A percentile compares a stretch with the other conserved stretches of the same genome.
Conservation (phyloP, 2,888 invertebrate genomes). For the Gibbula magus region DNA sequence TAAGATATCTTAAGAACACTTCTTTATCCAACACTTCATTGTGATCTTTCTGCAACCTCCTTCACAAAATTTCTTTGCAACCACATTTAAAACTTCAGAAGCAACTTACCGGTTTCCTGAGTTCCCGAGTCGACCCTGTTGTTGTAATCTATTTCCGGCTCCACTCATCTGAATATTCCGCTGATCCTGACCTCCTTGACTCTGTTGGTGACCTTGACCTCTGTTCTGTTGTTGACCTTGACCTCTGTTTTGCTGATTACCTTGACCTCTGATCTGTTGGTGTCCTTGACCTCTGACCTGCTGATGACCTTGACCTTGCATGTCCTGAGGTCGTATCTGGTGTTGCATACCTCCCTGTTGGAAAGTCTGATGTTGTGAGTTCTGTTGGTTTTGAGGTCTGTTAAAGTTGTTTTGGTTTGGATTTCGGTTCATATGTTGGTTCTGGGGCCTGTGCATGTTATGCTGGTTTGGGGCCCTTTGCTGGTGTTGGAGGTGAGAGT, state of each 20-base stretch:
- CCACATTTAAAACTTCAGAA: too few species aligned
- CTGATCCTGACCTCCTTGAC: not conserved
- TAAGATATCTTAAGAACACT: too few species aligned
- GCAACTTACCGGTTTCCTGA: not conserved
- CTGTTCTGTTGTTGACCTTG: not conserved
- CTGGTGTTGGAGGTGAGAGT: not conserved
- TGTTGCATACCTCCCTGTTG: not conserved
- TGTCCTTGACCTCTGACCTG: not conserved
- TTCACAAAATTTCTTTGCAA: too few species aligned
- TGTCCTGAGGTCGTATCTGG: not conserved
- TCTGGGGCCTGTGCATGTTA: too few species aligned
- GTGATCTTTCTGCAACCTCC: too few species aligned
- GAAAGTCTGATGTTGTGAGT: not conserved
- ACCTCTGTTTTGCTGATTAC: not conserved
- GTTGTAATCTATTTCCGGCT: not conserved
- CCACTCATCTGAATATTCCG: not conserved
- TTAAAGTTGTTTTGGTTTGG: not conserved
- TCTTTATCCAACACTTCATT: too few species aligned
- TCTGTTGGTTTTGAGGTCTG: not conserved
- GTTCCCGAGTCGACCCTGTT: not conserved
- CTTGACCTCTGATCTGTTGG: not conserved
- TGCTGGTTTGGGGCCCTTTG: conserved; percentile 8
- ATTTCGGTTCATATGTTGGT: not conserved
- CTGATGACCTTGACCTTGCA: conserved; percentile 2
- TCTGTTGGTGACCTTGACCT: not conserved